Percentiles rank a stretch among this genome's conserved stretches.
Conservation (phyloP, 2,888 invertebrate genomes). For the Acronicta psi region DNA sequence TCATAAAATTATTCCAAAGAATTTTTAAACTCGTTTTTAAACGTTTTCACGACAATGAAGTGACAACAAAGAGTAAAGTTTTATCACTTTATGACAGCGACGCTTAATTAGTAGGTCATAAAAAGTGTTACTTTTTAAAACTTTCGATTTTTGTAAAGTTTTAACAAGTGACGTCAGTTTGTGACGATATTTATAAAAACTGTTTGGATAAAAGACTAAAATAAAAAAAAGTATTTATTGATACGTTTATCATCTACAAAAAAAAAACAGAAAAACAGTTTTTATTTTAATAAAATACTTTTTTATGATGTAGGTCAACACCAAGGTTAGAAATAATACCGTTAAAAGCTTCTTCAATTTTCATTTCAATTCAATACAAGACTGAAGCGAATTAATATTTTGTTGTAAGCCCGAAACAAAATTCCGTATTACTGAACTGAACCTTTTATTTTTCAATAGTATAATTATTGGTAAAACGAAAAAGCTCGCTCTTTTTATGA, state of each 20-base stretch:
- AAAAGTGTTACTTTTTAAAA: slow-evolving; percentile 53
- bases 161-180: slow-evolving; percentile 32
- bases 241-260: too few relatives aligned
- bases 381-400: too few relatives aligned
- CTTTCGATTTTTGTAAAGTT: slow-evolving; percentile 63
- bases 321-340: too few relatives aligned
- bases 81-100: slow-evolving; percentile 57
- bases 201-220: slow-evolving; percentile 8
- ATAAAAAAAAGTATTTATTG: too few relatives aligned
- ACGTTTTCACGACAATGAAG: slow-evolving; percentile 28
- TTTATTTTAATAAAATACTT: too few relatives aligned
- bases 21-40: slow-evolving; percentile 25
- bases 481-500: slow-evolving; percentile 17
- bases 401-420: too few relatives aligned
- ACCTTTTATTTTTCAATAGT: slow-evolving; percentile 23
- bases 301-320: too few relatives aligned
- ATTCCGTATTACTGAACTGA: too few relatives aligned
- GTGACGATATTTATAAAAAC: slow-evolving; percentile 26
- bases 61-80: slow-evolving; percentile 46
- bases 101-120: slow-evolving; percentile 51
- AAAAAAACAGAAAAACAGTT: too few relatives aligned
- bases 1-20: slow-evolving; percentile 23
- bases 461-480: slow-evolving; percentile 20
- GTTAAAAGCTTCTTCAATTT: too few relatives aligned
- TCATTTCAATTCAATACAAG: too few relatives aligned